Base-by-base conservation (phyloP, 2,113 vertebrate species). In the Sylvia atricapilla region DNA sequence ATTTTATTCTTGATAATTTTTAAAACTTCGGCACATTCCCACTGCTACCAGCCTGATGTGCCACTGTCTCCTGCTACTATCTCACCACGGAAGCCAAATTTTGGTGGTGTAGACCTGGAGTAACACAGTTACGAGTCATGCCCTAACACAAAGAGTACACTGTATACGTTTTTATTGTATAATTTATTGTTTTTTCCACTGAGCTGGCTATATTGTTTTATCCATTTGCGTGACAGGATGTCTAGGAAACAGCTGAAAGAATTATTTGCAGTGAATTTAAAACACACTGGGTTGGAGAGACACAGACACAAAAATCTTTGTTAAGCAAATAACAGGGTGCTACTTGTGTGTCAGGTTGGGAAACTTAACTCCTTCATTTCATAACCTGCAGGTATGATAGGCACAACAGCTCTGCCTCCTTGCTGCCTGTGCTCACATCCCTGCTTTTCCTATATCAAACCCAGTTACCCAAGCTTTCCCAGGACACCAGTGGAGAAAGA, bases 171-270 rank as follows among this genome's bases (percentile, higher is more conserved):
- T 97, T 94, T 95, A 94, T 85, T 94, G 60, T 81, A 76, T 93
- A 96, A 97, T 97, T 96, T 93, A 96, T 84, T 95, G 69, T 81
- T 90, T 95, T 95, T 95, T 96, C 95, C 96, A 94, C 86, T 96
- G 74, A 97, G 90, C 91, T 96, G 91, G 89, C 94, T 97, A 96
- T 95, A 96, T 94, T 97, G 96, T 97, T 96, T 97, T 96, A 98
- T 91, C 95, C 91, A 97, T 77, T 95, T 97, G 94, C 80, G 92
- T 94, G 95, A 96, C 94, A 96, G 96, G 97, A 96, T 97, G 97
- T 93, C 95, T 97, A 97, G 95, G 94, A 95, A 97, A 97, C 97
- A 97, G 96, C 89, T 96, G 97, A 97, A 95, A 98, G 89, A 97
- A 96, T 97, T 96, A 96, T 97, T 97, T 96, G 96, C 89, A 97